phyloP scores from a whole-genome alignment of 2,888 invertebrate species.

The Philereme vetulata region DNA sequence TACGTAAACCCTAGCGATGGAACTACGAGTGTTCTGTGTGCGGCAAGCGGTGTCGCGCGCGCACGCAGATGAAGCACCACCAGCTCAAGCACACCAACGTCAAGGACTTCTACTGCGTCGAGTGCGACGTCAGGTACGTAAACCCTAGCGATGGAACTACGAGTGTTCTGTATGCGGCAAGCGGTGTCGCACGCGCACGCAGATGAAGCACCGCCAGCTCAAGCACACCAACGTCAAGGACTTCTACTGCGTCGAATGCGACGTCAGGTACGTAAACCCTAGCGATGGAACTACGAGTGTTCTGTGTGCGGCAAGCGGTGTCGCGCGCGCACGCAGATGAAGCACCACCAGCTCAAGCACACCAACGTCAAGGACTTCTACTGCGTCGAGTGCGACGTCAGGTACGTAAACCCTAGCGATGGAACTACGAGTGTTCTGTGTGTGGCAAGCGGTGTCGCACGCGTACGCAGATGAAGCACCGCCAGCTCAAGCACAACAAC shows the following conservation, averaged over 20 bases:
- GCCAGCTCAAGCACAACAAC: constrained; percentile 65
- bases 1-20: too few species aligned
- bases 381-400: constrained; percentile 51
- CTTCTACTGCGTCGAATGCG: constrained; percentile 59
- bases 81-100: constrained; percentile 63
- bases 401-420: too few species aligned
- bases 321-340: constrained; percentile 69
- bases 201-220: constrained; percentile 68
- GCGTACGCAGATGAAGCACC: constrained; percentile 67
- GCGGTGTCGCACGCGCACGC: constrained; percentile 67
- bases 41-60: constrained; percentile 63
- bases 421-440: constrained; percentile 64
- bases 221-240: constrained; percentile 63
- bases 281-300: constrained; percentile 72
- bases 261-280: constrained; percentile 43
- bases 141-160: too few species aligned
- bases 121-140: constrained; percentile 47
- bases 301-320: constrained; percentile 60
- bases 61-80: constrained; percentile 70
- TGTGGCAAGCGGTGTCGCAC: constrained; percentile 69
- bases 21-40: constrained; percentile 68
- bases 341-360: constrained; percentile 68
- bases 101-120: constrained; percentile 63
- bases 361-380: constrained; percentile 64
- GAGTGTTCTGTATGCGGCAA: constrained; percentile 63